Conservation (phyloP, 2,888 invertebrate species). For the Orthosia incerta region DNA sequence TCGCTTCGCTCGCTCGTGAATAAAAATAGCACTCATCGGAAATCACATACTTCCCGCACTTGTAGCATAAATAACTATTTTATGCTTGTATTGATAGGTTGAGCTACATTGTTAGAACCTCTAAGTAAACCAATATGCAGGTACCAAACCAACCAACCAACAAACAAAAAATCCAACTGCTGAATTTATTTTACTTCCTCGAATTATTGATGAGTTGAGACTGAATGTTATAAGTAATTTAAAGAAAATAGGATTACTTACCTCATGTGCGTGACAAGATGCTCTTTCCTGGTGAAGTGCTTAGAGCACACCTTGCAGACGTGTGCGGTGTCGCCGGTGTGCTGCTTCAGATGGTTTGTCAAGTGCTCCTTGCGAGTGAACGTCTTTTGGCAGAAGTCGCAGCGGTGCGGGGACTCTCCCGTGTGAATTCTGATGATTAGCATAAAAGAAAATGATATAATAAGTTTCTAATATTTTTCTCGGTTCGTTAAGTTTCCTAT, state of each 20-base stretch:
- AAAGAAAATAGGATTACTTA: slow-evolving; percentile 66
- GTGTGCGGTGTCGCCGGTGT: slow-evolving; percentile 93
- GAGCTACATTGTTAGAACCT: neutral
- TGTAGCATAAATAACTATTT: too few species aligned
- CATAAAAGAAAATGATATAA: slow-evolving; percentile 12
- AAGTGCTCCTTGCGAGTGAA: slow-evolving; percentile 94
- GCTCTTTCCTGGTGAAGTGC: slow-evolving; percentile 94
- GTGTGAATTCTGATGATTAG: slow-evolving; percentile 87
- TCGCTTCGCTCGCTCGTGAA: too few species aligned
- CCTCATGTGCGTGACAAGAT: slow-evolving; percentile 94
- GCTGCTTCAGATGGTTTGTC: slow-evolving; percentile 93
- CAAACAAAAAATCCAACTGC: too few species aligned
- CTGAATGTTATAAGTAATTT: too few species aligned
- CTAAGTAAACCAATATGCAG: too few species aligned
- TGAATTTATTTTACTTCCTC: too few species aligned
- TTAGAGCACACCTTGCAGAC: slow-evolving; percentile 94
- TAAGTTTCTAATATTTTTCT: too few species aligned
- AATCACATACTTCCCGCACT: too few species aligned
- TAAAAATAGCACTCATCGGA: too few species aligned
- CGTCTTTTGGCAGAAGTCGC: slow-evolving; percentile 94
- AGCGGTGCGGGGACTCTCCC: slow-evolving; percentile 94
- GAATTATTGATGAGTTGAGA: too few species aligned
- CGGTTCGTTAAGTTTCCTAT: too few species aligned
- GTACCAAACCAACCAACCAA: too few species aligned
- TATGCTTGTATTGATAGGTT: neutral